phyloP scores from a whole-genome alignment of 2,888 invertebrate species.

The Caenorhabditis sulstoni region DNA sequence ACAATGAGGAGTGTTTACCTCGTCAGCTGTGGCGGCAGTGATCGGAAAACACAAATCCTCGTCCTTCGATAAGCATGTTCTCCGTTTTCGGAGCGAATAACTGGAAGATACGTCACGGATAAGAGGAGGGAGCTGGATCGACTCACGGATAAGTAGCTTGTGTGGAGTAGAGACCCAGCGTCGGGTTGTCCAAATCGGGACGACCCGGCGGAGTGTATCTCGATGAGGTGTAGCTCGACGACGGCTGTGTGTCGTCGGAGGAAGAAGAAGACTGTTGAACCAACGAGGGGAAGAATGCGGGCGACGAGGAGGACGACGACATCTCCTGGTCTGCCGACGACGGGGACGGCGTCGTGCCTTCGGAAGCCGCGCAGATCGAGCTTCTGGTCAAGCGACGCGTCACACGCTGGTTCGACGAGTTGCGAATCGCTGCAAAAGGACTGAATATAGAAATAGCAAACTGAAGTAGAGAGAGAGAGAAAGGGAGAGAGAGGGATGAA shows the following conservation, averaged over 20 bases:
- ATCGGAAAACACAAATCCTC: conserved; percentile 76
- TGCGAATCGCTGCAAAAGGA: conserved; percentile 56
- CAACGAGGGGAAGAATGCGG: conserved; percentile 22
- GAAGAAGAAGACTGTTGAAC: conserved; percentile 17
- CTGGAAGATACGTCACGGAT: conserved; percentile 55
- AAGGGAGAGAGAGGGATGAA: neutral
- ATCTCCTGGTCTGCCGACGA: conserved; percentile 42
- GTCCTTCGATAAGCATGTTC: conserved; percentile 72
- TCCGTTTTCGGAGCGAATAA: conserved; percentile 70
- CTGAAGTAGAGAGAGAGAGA: conserved; percentile 3
- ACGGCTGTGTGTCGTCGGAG: conserved; percentile 8
- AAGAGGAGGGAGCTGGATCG: conserved; percentile 1
- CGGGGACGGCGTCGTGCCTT: conserved; percentile 41
- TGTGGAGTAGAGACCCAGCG: conserved; percentile 39
- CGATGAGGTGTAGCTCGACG: neutral
- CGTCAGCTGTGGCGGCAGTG: conserved; percentile 79
- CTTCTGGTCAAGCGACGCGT: conserved; percentile 45
- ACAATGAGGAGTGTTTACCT: conserved; percentile 26
- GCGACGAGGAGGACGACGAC: conserved; percentile 51
- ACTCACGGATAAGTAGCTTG: conserved; percentile 20
- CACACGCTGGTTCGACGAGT: conserved; percentile 33
- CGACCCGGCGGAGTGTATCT: conserved; percentile 33
- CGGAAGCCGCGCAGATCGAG: conserved; percentile 48
- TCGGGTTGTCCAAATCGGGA: conserved; percentile 24
- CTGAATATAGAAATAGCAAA: neutral